Evolutionary conservation across 2,888 invertebrate genomes (phyloP).

Genomic region (Limnephilus marmoratus): DNA sequence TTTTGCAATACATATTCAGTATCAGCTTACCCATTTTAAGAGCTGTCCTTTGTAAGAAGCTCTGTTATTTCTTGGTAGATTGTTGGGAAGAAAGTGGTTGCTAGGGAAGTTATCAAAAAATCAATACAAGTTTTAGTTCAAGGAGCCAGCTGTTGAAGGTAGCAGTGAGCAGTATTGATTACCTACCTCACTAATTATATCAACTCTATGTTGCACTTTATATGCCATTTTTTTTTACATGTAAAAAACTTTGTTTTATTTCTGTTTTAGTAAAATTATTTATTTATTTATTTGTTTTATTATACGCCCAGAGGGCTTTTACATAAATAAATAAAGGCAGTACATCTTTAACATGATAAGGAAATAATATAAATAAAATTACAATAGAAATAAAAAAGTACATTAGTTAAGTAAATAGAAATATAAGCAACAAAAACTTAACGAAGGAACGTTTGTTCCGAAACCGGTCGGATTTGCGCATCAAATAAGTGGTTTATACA

Average conservation of each 20-base stretch:
- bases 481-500: too few relatives aligned
- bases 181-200: neutral
- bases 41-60: slow-evolving; percentile 50
- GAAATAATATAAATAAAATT: too few relatives aligned
- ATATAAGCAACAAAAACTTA: too few relatives aligned
- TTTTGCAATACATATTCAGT: neutral
- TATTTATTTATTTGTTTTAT: too few relatives aligned
- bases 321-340: too few relatives aligned
- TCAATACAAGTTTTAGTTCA: slow-evolving; percentile 59
- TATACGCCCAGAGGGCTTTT: too few relatives aligned
- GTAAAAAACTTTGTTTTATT: neutral
- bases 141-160: slow-evolving; percentile 37
- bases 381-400: too few relatives aligned
- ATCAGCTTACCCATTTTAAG: slow-evolving; percentile 48
- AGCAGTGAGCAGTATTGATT: slow-evolving; percentile 38
- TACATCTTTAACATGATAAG: too few relatives aligned
- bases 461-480: too few relatives aligned
- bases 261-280: neutral
- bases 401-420: too few relatives aligned
- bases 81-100: slow-evolving; percentile 66
- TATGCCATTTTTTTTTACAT: neutral
- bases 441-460: too few relatives aligned
- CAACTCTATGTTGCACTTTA: neutral
- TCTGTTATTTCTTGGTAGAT: slow-evolving; percentile 46
- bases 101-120: slow-evolving; percentile 66